Evolutionary conservation across 2,797 vertebrate species (phyloP).

Genomic region (Esox lucius): DNA sequence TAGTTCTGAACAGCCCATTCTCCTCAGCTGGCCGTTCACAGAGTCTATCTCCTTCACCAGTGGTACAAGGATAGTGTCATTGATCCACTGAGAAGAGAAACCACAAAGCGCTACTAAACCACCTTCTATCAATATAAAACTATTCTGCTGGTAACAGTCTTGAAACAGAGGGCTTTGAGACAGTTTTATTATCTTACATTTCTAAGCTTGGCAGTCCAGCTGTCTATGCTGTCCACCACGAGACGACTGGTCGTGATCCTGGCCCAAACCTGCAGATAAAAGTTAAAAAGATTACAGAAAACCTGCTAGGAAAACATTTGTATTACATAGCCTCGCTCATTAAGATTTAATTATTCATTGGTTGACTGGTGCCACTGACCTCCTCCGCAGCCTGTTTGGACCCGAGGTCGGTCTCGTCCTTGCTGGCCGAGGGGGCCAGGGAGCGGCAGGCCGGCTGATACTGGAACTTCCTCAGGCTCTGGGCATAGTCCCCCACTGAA

Average conservation of each 20-base stretch:
- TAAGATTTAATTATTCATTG: not conserved
- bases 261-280: slow-evolving; percentile 85
- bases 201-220: slow-evolving; percentile 95
- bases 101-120: not conserved
- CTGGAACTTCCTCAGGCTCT: slow-evolving; percentile 91
- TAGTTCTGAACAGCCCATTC: slow-evolving; percentile 93
- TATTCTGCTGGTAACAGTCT: too few relatives aligned
- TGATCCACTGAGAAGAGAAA: slow-evolving; percentile 85
- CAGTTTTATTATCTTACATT: slow-evolving; percentile 77
- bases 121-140: not conserved
- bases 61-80: slow-evolving; percentile 91
- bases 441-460: slow-evolving; percentile 94
- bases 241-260: slow-evolving; percentile 88
- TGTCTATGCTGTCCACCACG: slow-evolving; percentile 86
- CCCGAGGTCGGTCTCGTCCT: slow-evolving; percentile 91
- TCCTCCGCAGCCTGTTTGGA: slow-evolving; percentile 97
- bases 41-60: slow-evolving; percentile 91
- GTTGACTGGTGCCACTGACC: slow-evolving; percentile 63
- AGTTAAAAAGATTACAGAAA: not conserved
- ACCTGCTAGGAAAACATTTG: not conserved
- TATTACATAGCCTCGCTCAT: not conserved
- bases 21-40: slow-evolving; percentile 89
- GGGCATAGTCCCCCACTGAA: slow-evolving; percentile 86
- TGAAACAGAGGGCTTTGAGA: not conserved
- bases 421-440: slow-evolving; percentile 91